phyloP scores from a whole-genome alignment of 2,888 invertebrate species.

The Lepidochrysops patricia region DNA sequence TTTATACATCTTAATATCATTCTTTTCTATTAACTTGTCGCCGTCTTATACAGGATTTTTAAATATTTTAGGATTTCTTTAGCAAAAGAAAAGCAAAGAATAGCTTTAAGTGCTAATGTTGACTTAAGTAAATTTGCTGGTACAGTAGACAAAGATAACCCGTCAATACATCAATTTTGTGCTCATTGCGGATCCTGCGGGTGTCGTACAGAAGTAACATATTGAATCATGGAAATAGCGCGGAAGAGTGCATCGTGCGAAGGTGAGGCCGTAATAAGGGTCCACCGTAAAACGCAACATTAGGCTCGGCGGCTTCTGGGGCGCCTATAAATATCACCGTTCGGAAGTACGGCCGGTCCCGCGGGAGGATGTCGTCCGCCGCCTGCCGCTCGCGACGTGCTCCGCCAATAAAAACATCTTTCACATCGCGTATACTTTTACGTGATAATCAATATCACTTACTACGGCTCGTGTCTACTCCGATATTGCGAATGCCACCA shows the following conservation, averaged over 20 bases:
- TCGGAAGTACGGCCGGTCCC: constrained; percentile 71
- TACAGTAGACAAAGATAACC: not conserved
- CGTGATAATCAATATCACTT: constrained; percentile 58
- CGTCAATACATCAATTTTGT: not conserved
- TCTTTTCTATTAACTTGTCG: too few relatives aligned
- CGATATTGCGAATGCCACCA: constrained; percentile 44
- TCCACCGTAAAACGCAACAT: constrained; percentile 71
- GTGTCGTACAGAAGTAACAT: not conserved
- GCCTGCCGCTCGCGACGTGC: constrained; percentile 59
- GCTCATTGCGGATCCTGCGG: not conserved
- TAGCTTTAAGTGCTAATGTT: too few relatives aligned
- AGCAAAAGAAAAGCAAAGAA: too few relatives aligned
- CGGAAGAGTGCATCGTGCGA: constrained; percentile 12
- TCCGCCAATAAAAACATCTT: constrained; percentile 67
- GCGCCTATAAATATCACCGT: constrained; percentile 73
- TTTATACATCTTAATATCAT: not conserved
- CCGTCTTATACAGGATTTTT: too few relatives aligned
- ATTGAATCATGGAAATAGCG: constrained; percentile 6
- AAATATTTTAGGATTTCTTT: too few relatives aligned
- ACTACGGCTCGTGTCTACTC: constrained; percentile 30
- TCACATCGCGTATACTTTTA: constrained; percentile 42
- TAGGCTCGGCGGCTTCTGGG: constrained; percentile 73
- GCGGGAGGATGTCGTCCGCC: constrained; percentile 63
- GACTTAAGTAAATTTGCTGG: not conserved
- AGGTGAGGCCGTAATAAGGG: constrained; percentile 66